phyloP scores from a whole-genome alignment of 2,888 invertebrate genomes.

The Heterodera filipjevi region DNA sequence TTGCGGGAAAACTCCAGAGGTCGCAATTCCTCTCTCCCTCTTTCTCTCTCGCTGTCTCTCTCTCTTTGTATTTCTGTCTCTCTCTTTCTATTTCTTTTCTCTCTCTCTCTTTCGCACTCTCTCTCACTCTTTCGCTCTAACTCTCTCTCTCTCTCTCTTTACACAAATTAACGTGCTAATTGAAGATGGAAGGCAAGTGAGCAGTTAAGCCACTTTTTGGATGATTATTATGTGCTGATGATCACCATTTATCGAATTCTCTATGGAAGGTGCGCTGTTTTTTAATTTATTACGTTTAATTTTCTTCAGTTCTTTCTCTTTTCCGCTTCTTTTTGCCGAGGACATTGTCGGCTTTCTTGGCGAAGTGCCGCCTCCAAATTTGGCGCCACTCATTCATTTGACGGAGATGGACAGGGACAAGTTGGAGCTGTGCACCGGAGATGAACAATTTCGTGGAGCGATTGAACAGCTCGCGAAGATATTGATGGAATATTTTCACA shows the following conservation, averaged over 20 bases:
- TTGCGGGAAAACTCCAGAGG: no score
- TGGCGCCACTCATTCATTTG: neutral
- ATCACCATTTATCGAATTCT: slow-evolving; percentile 23
- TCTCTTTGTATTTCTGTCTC: no score
- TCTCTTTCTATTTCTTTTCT: no score
- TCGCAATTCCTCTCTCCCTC: no score
- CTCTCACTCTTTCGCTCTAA: no score
- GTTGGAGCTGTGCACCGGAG: slow-evolving; percentile 19
- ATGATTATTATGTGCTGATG: slow-evolving; percentile 17
- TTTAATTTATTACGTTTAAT: neutral
- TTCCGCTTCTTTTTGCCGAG: slow-evolving; percentile 27
- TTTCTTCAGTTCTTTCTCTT: slow-evolving; percentile 25
- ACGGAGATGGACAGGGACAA: slow-evolving; percentile 16
- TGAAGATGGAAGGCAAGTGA: slow-evolving; percentile 30
- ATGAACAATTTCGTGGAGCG: neutral
- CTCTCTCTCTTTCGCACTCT: no score
- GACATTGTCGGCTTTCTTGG: slow-evolving; percentile 20
- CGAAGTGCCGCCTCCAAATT: neutral
- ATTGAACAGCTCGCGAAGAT: neutral
- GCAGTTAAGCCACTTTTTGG: slow-evolving; percentile 7
- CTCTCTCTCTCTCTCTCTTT: no score
- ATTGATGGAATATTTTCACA: slow-evolving; percentile 23
- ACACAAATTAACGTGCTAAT: no score
- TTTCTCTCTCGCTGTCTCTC: no score
- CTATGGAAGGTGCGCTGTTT: slow-evolving; percentile 28